A percentile compares a stretch with the other conserved stretches of the same genome.
Evolutionary conservation across 2,113 vertebrate species (phyloP).

Genomic region (Corvus cornix): DNA sequence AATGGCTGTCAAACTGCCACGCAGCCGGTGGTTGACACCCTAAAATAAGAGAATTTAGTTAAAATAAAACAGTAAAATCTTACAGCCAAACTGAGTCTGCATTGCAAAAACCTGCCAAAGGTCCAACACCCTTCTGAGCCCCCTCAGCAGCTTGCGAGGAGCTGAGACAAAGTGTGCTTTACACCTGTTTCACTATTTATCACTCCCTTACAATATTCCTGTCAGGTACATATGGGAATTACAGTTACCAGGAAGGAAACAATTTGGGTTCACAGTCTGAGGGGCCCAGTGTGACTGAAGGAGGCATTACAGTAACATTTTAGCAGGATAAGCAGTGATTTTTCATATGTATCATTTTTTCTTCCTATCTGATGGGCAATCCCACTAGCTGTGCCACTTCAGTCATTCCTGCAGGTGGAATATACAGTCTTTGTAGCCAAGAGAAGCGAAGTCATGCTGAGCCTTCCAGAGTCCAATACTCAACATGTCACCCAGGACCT

Average conservation of each 20-base stretch:
- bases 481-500: neutral
- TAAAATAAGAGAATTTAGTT: conserved; percentile 32
- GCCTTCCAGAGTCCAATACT: neutral
- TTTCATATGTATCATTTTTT: neutral
- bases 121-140: neutral
- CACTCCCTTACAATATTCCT: neutral
- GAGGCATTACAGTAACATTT: neutral
- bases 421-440: neutral
- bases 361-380: neutral
- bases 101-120: neutral
- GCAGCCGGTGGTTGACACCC: conserved; percentile 91
- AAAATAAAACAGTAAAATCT: neutral
- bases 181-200: neutral
- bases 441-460: neutral
- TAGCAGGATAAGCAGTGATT: neutral
- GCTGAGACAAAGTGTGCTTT: neutral
- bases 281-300: neutral
- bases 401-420: neutral
- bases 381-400: neutral
- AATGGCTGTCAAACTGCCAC: conserved; percentile 89
- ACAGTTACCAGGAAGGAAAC: neutral
- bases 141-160: neutral
- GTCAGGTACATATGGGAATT: neutral
- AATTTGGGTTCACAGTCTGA: neutral
- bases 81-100: neutral